phyloP scores from a whole-genome alignment of 2,113 vertebrate species.

The Ursus arctos region DNA sequence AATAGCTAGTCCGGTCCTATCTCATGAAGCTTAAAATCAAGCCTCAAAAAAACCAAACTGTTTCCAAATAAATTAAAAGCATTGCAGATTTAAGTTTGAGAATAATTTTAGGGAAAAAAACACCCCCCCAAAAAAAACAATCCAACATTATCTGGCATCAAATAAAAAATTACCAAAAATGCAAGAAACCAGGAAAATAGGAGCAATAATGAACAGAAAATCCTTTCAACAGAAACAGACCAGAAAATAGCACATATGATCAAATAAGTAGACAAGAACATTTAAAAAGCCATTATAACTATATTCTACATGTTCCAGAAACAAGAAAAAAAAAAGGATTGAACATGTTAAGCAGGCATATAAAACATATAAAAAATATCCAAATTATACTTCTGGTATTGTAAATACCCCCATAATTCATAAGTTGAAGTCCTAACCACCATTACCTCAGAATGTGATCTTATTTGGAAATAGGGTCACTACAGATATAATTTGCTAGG shows the following conservation, averaged over 20 bases:
- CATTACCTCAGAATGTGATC: background rate
- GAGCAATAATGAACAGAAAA: background rate
- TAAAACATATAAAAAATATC: background rate
- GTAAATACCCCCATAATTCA: background rate
- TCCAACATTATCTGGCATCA: background rate
- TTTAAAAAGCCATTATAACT: background rate
- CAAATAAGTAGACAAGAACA: background rate
- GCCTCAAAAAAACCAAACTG: background rate
- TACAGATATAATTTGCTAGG: background rate
- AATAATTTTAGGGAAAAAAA: background rate
- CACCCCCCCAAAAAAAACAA: background rate
- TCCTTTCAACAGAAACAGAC: background rate
- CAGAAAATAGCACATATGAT: background rate
- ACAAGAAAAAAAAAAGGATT: background rate
- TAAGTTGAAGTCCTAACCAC: background rate
- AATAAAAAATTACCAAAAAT: background rate
- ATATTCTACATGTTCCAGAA: background rate
- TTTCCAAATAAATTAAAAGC: slow-evolving; percentile 27
- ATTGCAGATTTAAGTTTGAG: background rate
- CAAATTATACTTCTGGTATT: background rate
- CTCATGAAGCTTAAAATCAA: background rate
- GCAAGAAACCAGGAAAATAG: background rate
- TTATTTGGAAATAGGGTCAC: background rate
- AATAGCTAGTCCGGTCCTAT: background rate
- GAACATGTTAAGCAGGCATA: background rate